Base-by-base conservation (phyloP, 2,113 vertebrate species). In the Thamnaconus septentrionalis region DNA sequence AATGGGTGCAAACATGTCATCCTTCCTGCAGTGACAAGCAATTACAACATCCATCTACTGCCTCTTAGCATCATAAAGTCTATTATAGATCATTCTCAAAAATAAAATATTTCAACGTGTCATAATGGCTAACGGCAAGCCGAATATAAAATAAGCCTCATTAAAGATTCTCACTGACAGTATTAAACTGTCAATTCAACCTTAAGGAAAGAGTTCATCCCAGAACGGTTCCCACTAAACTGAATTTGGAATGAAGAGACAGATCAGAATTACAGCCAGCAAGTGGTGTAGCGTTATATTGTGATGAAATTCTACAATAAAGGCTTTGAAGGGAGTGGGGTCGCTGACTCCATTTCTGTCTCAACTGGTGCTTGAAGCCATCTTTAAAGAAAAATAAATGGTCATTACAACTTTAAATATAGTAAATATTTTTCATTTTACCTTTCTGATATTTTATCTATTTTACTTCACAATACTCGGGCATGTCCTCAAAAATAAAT, bases 351-450 rank as follows among this genome's bases (percentile, higher is more conserved):
- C 44, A 45, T 5, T 45, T 45, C 7, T 45, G 44, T 5, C 5
- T 45, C 44, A 45, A 45, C 44, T 5, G 44, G 5, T 45, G 5
- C 44, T 45, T 6, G 5, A 45, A 45, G 44, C 44, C 5, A 45
- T 45, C 44, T 6, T 31, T 2, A 31, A 31, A 31, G 18, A 84
- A 88, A 88, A 89, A 85, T 81, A 84, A 64, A 80, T 66, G 73
- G 46, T 71, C 18, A 79, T 75, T 58, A 56, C 60, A 76, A 64
- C 59, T 75, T 84, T 78, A 85, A 84, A 87, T 84, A 84, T 80
- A 72, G 83, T 81, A 73, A 76, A 83, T 82, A 77, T 45, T 74
- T 75, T 66, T 42, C 47, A 57, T 64, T 71, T 69, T 31, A 59
- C 18, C 61, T 61, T 41, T 69, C 8, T 43, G 44, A 56, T 41